phyloP scores from a whole-genome alignment of 2,888 invertebrate species.

The Sclerodermus sp. region DNA sequence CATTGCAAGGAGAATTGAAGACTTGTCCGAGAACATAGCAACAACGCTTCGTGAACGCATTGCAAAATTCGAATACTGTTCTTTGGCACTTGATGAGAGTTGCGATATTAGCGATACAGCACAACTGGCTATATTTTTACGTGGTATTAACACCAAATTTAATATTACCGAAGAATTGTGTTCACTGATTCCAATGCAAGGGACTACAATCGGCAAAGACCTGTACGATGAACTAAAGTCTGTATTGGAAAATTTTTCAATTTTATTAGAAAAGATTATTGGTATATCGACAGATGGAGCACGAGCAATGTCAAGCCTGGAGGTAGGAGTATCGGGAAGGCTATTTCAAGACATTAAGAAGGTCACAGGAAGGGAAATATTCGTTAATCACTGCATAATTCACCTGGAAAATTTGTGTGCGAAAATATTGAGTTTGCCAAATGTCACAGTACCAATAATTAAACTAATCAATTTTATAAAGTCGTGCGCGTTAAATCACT shows the following conservation, averaged over 20 bases:
- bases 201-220: constrained; percentile 1
- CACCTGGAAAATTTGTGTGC: too few species aligned
- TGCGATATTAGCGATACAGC: constrained; percentile 3
- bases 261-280: neutral
- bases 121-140: constrained; percentile 7
- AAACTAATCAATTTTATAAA: too few species aligned
- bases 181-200: neutral
- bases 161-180: constrained; percentile 7
- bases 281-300: constrained; percentile 10
- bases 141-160: constrained; percentile 4
- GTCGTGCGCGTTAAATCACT: too few species aligned
- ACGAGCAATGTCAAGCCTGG: constrained; percentile 7
- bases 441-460: too few species aligned
- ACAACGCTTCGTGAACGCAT: neutral
- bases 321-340: too few species aligned
- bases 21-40: neutral
- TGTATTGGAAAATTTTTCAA: neutral
- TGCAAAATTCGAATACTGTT: constrained; percentile 1
- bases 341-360: too few species aligned
- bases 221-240: constrained; percentile 1
- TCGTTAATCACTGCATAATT: too few species aligned
- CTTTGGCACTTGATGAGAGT: constrained; percentile 8
- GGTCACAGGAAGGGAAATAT: too few species aligned
- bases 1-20: neutral
- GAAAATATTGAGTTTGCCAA: too few species aligned